Evolutionary conservation across 37 sponge, comb jelly and placozoan genomes (phyloP).

Genomic region (Halichondria panicea): DNA sequence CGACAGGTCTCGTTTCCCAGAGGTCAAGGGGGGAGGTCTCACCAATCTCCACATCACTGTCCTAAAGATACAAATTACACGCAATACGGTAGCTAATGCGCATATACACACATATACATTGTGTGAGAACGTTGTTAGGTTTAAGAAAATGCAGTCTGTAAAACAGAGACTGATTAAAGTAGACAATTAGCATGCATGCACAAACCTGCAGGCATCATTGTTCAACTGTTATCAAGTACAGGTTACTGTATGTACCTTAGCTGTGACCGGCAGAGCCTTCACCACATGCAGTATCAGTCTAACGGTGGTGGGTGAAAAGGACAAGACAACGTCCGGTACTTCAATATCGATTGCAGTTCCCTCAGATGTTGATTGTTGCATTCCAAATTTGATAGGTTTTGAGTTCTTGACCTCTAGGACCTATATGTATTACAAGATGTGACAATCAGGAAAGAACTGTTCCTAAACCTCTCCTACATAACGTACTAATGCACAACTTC

Average conservation of each 20-base stretch:
- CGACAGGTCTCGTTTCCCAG: slow-evolving; percentile 14
- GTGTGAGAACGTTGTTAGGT: too few relatives aligned
- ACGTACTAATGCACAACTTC: too few relatives aligned
- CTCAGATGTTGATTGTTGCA: too few relatives aligned
- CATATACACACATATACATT: too few relatives aligned
- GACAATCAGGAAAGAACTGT: too few relatives aligned
- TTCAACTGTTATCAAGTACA: too few relatives aligned
- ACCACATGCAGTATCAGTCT: slow-evolving; percentile 54
- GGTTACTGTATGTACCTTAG: slow-evolving; percentile 14
- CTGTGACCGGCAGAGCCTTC: slow-evolving; percentile 20
- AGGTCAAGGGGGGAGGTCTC: slow-evolving; percentile 32
- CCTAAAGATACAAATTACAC: background rate
- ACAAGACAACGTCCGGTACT: slow-evolving; percentile 23
- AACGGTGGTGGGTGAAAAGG: slow-evolving; percentile 61
- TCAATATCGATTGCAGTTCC: slow-evolving; percentile 1
- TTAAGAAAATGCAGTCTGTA: background rate
- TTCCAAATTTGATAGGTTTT: too few relatives aligned
- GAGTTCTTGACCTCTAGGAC: background rate
- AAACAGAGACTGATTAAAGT: background rate
- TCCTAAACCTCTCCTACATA: too few relatives aligned
- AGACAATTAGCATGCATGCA: background rate
- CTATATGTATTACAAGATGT: background rate
- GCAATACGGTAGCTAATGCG: too few relatives aligned
- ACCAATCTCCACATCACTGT: slow-evolving; percentile 5
- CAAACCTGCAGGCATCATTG: too few relatives aligned